These are phyloP conservation scores for Anguilla obscura DNA, from an alignment of 2,797 vertebrate genomes.

Conservation along the genomic window DNA sequence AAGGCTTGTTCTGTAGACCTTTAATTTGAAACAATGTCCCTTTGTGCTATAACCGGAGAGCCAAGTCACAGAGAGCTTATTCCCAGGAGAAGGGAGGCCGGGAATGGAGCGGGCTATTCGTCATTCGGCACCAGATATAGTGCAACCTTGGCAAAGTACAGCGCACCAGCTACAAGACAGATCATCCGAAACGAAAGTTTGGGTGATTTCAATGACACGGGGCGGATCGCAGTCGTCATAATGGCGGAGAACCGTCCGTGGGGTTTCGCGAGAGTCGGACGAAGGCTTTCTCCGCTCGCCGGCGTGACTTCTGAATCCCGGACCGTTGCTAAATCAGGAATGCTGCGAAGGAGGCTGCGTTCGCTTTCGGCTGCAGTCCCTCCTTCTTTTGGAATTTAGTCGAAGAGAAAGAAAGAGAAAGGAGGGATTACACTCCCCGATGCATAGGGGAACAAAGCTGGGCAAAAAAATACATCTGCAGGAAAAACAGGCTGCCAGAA, in stretches of 20 bases:
- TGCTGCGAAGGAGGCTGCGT: neutral
- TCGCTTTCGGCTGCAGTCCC: neutral
- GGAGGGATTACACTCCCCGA: neutral
- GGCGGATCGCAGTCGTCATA: conserved; percentile 45
- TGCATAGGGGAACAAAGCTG: neutral
- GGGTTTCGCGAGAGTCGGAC: neutral
- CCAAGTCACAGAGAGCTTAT: conserved; percentile 41
- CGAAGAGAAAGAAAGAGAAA: neutral
- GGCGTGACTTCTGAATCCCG: neutral
- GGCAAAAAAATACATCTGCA: neutral
- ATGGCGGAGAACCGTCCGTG: conserved; percentile 38
- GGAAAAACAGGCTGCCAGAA: neutral
- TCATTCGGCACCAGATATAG: conserved; percentile 60
- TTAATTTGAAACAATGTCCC: conserved; percentile 58
- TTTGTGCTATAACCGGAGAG: conserved; percentile 47
- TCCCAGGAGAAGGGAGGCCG: conserved; percentile 46
- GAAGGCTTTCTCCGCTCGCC: neutral
- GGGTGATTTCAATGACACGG: conserved; percentile 53
- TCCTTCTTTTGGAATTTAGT: neutral
- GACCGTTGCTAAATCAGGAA: neutral
- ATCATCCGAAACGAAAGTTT: conserved; percentile 59
- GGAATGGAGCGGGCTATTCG: conserved; percentile 54
- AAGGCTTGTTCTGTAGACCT: conserved; percentile 41
- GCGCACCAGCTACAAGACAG: conserved; percentile 48
- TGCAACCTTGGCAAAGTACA: conserved; percentile 59